Conservation (phyloP, 2,113 vertebrate genomes). For the Toxotes jaculatrix region DNA sequence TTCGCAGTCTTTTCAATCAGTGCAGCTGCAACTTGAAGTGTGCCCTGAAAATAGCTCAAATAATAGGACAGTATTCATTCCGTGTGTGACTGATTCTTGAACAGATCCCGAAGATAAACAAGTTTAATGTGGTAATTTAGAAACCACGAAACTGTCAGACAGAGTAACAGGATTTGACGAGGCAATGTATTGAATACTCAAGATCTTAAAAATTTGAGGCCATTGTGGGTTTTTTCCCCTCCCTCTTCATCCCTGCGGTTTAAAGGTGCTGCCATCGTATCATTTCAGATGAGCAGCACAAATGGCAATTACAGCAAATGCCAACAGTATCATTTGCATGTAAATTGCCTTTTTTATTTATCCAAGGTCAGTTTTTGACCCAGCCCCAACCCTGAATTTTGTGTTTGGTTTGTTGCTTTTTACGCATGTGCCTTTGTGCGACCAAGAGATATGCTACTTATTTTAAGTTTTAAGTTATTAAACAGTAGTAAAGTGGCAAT, state of each 20-base stretch:
- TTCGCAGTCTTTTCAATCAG: conserved; percentile 40
- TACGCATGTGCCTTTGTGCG: conserved; percentile 30
- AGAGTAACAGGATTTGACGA: conserved; percentile 19
- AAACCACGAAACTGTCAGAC: conserved; percentile 14
- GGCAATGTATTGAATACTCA: conserved; percentile 13
- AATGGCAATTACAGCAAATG: conserved; percentile 73
- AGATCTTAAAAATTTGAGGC: conserved; percentile 19
- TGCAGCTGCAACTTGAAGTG: conserved; percentile 63
- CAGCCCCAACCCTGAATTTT: conserved; percentile 48
- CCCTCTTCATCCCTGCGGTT: conserved; percentile 26
- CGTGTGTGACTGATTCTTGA: conserved; percentile 15
- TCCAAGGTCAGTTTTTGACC: conserved; percentile 58
- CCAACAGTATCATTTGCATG: conserved; percentile 77
- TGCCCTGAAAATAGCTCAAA: conserved; percentile 42
- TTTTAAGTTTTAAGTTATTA: conserved; percentile 32
- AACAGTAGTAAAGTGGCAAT: not conserved
- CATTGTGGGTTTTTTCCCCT: conserved; percentile 3
- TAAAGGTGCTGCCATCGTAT: conserved; percentile 52
- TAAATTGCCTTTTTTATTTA: conserved; percentile 75
- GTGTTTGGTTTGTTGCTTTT: conserved; percentile 40
- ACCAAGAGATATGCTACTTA: conserved; percentile 29
- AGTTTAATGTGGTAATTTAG: conserved; percentile 39
- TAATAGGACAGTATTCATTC: conserved; percentile 29
- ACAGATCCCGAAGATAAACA: conserved; percentile 46
- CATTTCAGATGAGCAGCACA: conserved; percentile 52